A percentile compares a stretch with the other conserved stretches of the same genome.
These are phyloP conservation scores for Bungarus multicinctus DNA, from an alignment of 2,113 vertebrate species.

Conservation along the genomic window DNA sequence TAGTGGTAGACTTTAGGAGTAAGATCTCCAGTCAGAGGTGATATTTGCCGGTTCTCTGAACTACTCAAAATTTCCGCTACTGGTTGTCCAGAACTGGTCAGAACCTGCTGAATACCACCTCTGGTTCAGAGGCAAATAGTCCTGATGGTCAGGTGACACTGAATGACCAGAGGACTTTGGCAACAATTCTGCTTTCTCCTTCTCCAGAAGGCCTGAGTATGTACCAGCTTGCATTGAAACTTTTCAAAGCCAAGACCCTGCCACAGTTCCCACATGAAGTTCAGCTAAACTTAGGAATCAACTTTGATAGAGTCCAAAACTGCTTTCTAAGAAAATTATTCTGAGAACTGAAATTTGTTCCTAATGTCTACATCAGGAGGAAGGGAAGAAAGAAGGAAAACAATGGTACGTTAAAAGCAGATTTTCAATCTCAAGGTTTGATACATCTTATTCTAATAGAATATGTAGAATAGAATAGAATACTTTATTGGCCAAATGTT, in stretches of 20 bases:
- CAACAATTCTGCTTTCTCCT: not conserved
- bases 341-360: not conserved
- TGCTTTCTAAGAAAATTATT: not conserved
- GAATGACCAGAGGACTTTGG: not conserved
- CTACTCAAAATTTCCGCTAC: too few species aligned
- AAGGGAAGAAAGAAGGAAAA: not conserved
- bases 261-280: not conserved
- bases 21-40: too few species aligned
- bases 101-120: too few species aligned
- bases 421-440: not conserved
- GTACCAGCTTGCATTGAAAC: not conserved
- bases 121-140: not conserved
- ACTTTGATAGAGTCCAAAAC: not conserved
- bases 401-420: not conserved
- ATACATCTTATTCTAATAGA: not conserved
- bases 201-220: not conserved
- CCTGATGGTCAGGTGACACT: not conserved
- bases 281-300: not conserved
- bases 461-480: not conserved
- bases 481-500: too few species aligned
- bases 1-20: too few species aligned
- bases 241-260: not conserved
- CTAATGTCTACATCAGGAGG: not conserved
- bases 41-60: too few species aligned
- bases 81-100: too few species aligned